A percentile compares a stretch with the other conserved stretches of the same genome.
Evolutionary conservation across 2,797 vertebrate genomes (phyloP).

Genomic region (Tenualosa ilisha): DNA sequence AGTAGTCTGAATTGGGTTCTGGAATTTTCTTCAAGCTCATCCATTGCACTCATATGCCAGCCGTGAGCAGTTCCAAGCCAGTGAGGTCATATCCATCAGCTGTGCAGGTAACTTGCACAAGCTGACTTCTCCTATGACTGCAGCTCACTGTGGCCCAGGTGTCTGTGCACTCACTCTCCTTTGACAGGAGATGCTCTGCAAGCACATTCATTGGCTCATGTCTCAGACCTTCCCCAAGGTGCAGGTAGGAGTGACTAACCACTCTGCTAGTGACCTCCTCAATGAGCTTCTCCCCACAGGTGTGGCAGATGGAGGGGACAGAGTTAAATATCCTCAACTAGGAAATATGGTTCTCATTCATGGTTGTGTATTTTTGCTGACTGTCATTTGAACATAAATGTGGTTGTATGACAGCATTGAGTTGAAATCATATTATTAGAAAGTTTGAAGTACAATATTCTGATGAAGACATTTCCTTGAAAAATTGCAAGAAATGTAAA

Average conservation of each 20-base stretch:
- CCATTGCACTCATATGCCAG: neutral
- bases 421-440: too few relatives aligned
- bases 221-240: slow-evolving; percentile 9
- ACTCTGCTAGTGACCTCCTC: slow-evolving; percentile 4
- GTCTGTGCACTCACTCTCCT: slow-evolving; percentile 1
- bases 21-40: neutral
- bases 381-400: neutral
- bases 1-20: slow-evolving; percentile 10
- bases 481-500: too few relatives aligned
- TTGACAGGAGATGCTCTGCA: neutral
- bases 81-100: slow-evolving; percentile 54
- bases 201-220: neutral
- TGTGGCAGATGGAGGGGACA: neutral
- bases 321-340: neutral
- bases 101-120: slow-evolving; percentile 55
- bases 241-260: neutral
- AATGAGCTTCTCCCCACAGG: neutral
- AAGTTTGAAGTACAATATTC: too few relatives aligned
- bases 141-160: neutral
- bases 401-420: too few relatives aligned
- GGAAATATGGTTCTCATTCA: neutral
- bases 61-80: neutral
- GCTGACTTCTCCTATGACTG: neutral
- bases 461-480: too few relatives aligned
- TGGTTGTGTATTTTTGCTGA: too few relatives aligned